Conservation (phyloP, 1,140 invertebrate species). For the Gyrodactylus salaris region DNA sequence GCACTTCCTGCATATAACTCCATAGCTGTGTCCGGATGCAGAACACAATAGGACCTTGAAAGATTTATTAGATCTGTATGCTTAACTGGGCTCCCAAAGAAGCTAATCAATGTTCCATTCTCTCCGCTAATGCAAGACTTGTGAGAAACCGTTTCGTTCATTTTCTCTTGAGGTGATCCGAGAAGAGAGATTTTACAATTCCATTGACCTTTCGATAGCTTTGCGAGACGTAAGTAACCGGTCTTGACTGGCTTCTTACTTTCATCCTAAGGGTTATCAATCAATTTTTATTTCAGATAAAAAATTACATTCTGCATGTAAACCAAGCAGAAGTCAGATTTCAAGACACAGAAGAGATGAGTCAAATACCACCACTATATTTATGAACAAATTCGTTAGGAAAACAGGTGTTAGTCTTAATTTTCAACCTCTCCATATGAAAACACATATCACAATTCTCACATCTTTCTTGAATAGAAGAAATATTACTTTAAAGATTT, state of each 20-base stretch:
- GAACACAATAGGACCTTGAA: not conserved
- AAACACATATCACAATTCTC: no score
- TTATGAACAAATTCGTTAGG: no score
- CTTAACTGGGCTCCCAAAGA: not conserved
- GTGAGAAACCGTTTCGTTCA: not conserved
- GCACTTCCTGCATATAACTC: not conserved
- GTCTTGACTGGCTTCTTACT: not conserved
- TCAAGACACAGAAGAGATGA: no score
- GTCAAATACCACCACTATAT: no score
- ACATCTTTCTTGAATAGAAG: no score
- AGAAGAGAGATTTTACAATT: not conserved
- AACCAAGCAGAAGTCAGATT: no score
- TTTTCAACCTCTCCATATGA: no score
- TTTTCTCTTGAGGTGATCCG: not conserved
- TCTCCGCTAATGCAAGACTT: not conserved
- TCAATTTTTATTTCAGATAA: no score
- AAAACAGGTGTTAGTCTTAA: no score
- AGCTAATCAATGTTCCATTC: not conserved
- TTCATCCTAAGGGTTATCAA: no score
- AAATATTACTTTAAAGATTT: no score
- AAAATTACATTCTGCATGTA: no score
- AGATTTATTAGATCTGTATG: not conserved
- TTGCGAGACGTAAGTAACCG: not conserved
- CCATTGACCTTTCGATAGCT: not conserved
- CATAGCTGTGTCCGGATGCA: not conserved